Percentiles rank a stretch among this genome's conserved stretches.
Evolutionary conservation across 64 coral and sea anemone genomes (phyloP).

Genomic region (Stichodactyla mertensii): DNA sequence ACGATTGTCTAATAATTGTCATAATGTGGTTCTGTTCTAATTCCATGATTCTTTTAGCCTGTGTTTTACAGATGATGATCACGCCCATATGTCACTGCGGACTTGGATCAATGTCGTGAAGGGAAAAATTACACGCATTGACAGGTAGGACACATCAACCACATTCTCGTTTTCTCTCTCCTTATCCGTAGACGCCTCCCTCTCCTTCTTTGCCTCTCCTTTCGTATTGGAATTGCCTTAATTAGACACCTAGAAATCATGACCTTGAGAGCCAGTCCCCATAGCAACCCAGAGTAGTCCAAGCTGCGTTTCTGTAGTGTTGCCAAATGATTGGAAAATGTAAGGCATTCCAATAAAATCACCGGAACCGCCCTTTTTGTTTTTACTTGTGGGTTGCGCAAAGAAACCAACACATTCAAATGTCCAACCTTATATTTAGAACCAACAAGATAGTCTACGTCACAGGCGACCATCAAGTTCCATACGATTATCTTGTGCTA

Average conservation of each 20-base stretch:
- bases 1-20: too few species aligned
- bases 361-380: too few species aligned
- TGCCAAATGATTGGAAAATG: too few species aligned
- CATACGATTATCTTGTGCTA: slow-evolving; percentile 92
- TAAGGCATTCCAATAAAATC: too few species aligned
- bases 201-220: not conserved
- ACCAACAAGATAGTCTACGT: slow-evolving; percentile 70
- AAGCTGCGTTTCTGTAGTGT: too few species aligned
- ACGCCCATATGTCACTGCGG: slow-evolving; percentile 65
- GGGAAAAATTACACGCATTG: slow-evolving; percentile 82
- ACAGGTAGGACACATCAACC: slow-evolving; percentile 48
- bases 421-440: slow-evolving; percentile 7
- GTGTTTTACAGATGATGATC: slow-evolving; percentile 73
- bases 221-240: too few species aligned
- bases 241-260: too few species aligned
- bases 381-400: too few species aligned
- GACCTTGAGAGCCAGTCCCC: too few species aligned
- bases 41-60: slow-evolving; percentile 22
- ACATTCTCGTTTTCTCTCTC: not conserved
- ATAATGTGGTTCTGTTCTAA: not conserved
- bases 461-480: slow-evolving; percentile 60
- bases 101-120: slow-evolving; percentile 94
- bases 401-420: too few species aligned
- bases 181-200: too few species aligned
- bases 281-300: too few species aligned